These are phyloP conservation scores for Drosophila fulvimacula DNA, from an alignment of 2,888 invertebrate species.

Conservation along the genomic window DNA sequence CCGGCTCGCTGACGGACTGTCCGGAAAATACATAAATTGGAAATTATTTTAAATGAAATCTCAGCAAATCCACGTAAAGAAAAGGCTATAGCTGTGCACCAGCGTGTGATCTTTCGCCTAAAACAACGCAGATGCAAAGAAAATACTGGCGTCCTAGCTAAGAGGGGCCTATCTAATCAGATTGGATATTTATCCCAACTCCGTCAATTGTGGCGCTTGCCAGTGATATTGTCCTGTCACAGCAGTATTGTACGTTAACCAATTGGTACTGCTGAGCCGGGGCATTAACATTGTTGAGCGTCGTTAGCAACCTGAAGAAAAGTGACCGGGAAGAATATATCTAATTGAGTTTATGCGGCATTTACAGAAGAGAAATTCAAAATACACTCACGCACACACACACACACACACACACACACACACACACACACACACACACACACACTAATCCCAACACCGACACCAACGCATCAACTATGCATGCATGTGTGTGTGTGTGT, in stretches of 20 bases:
- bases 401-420: conserved; percentile 16
- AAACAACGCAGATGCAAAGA: neutral
- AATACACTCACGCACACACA: conserved; percentile 15
- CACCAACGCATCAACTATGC: conserved; percentile 15
- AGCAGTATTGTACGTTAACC: conserved; percentile 91
- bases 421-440: conserved; percentile 9
- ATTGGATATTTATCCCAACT: conserved; percentile 10
- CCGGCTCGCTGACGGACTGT: conserved; percentile 66
- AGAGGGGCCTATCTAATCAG: neutral
- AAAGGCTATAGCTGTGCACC: neutral
- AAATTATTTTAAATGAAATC: conserved; percentile 1
- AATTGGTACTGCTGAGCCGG: conserved; percentile 95
- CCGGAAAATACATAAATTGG: neutral
- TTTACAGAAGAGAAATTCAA: conserved; percentile 29
- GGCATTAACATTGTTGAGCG: conserved; percentile 91
- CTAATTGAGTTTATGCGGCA: conserved; percentile 37
- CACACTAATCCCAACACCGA: conserved; percentile 15
- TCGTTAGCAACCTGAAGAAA: conserved; percentile 59
- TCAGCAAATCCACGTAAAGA: neutral
- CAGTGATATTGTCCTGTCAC: conserved; percentile 99
- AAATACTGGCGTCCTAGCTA: neutral
- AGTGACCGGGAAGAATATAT: neutral
- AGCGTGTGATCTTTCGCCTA: neutral
- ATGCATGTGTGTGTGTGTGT: conserved; percentile 49
- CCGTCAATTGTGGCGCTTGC: conserved; percentile 85